Conservation (phyloP, 1,140 invertebrate species). For the Acromyrmex echinatior region DNA sequence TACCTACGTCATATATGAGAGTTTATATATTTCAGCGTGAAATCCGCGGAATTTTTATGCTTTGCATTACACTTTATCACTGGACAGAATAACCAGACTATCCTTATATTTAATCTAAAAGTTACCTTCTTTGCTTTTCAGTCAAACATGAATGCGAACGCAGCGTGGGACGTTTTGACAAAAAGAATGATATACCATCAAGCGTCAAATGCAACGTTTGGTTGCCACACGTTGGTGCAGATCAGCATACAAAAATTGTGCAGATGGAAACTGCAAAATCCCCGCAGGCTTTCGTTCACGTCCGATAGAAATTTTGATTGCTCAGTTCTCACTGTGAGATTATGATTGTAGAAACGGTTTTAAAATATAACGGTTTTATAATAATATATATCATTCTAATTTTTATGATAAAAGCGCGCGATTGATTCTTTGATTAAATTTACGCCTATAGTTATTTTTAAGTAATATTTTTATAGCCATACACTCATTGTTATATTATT, state of each 20-base stretch:
- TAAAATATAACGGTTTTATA: neutral
- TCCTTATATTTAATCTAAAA: slow-evolving; percentile 39
- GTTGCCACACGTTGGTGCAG: neutral
- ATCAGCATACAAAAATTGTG: slow-evolving; percentile 30
- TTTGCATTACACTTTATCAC: neutral
- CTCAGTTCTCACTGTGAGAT: neutral
- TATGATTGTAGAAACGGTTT: neutral
- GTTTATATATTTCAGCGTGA: slow-evolving; percentile 21
- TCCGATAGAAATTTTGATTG: slow-evolving; percentile 22
- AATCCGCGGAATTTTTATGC: slow-evolving; percentile 15
- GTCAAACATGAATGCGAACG: neutral
- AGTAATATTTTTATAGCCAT: neutral
- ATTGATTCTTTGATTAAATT: slow-evolving; percentile 8
- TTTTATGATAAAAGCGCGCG: neutral
- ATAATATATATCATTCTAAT: slow-evolving; percentile 22
- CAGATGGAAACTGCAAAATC: slow-evolving; percentile 18
- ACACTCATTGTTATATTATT: neutral
- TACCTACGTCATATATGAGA: neutral
- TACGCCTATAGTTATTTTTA: neutral
- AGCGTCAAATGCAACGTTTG: slow-evolving; percentile 39
- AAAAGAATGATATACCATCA: slow-evolving; percentile 26
- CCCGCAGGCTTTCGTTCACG: slow-evolving; percentile 27
- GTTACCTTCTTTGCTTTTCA: neutral
- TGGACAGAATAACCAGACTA: neutral
- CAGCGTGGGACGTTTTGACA: neutral